Percentiles rank a stretch among this genome's conserved stretches.
Evolutionary conservation across 2,888 invertebrate species (phyloP).

Genomic region (Myopa tessellatipennis): DNA sequence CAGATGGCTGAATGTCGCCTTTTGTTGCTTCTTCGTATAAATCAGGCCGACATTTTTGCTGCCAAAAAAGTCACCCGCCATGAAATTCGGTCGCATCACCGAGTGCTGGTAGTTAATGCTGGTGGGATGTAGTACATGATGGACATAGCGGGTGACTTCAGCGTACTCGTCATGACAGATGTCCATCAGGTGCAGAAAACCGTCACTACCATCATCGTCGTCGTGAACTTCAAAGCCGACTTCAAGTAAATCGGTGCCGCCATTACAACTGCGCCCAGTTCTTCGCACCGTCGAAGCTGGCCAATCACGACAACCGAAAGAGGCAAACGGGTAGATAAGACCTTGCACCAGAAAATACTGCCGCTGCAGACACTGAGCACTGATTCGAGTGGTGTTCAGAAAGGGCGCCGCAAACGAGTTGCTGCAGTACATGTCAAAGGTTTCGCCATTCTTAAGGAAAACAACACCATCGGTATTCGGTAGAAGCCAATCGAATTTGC

Average conservation of each 20-base stretch:
- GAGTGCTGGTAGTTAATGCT: constrained; percentile 67
- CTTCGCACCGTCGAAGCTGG: constrained; percentile 58
- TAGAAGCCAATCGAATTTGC: constrained; percentile 56
- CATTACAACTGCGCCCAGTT: constrained; percentile 58
- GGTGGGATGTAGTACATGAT: constrained; percentile 64
- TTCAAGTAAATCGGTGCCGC: constrained; percentile 60
- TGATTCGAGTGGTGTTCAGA: constrained; percentile 48
- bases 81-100: constrained; percentile 63
- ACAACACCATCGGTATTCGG: constrained; percentile 56
- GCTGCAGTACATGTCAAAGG: constrained; percentile 61
- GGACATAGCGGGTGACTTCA: constrained; percentile 66
- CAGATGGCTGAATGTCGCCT: constrained; percentile 61
- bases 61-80: constrained; percentile 62
- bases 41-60: constrained; percentile 59
- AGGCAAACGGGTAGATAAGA: constrained; percentile 54
- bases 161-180: constrained; percentile 66
- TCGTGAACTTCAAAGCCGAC: constrained; percentile 62
- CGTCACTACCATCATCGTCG: neutral
- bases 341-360: constrained; percentile 55
- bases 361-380: constrained; percentile 56
- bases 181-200: constrained; percentile 64
- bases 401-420: constrained; percentile 51
- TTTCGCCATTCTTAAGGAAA: constrained; percentile 51
- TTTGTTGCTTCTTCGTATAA: constrained; percentile 64
- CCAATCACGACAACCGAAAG: constrained; percentile 62